Conservation (phyloP, 1,140 invertebrate genomes). For the Zaprionus gabonicus region DNA sequence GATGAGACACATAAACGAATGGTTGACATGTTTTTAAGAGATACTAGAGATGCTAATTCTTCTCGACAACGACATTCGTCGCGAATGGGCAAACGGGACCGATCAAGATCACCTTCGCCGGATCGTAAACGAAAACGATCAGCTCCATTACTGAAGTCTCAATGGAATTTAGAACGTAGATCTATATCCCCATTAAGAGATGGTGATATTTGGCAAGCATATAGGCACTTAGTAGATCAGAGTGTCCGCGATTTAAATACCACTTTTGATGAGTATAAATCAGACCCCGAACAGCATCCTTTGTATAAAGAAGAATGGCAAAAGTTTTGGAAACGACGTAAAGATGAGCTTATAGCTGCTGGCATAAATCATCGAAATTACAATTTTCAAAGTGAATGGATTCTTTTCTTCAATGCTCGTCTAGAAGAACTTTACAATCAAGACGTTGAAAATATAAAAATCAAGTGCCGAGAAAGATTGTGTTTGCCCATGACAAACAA, state of each 20-base stretch:
- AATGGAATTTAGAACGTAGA: constrained; percentile 59
- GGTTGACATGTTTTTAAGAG: constrained; percentile 71
- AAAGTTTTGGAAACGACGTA: constrained; percentile 88
- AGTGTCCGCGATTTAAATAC: constrained; percentile 65
- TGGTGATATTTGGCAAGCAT: constrained; percentile 74
- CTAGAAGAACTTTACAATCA: constrained; percentile 90
- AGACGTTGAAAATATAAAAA: constrained; percentile 69
- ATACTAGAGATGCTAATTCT: constrained; percentile 37
- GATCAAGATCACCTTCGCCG: constrained; percentile 49
- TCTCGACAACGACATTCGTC: constrained; percentile 4
- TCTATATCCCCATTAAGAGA: constrained; percentile 68
- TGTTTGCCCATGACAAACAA: constrained; percentile 69
- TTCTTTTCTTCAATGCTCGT: constrained; percentile 90
- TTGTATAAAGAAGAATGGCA: constrained; percentile 93
- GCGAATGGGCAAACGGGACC: constrained; percentile 39
- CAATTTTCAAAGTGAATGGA: constrained; percentile 94
- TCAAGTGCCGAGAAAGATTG: constrained; percentile 79
- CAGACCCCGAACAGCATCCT: constrained; percentile 92
- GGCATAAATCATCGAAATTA: constrained; percentile 90
- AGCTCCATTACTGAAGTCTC: constrained; percentile 10
- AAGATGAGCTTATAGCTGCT: constrained; percentile 68
- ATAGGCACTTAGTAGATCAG: constrained; percentile 73
- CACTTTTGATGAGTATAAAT: constrained; percentile 54
- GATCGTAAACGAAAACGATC: constrained; percentile 33
- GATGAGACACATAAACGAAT: constrained; percentile 73